Conservation (phyloP, 2,113 vertebrate genomes). For the Phalacrocorax aristotelis region DNA sequence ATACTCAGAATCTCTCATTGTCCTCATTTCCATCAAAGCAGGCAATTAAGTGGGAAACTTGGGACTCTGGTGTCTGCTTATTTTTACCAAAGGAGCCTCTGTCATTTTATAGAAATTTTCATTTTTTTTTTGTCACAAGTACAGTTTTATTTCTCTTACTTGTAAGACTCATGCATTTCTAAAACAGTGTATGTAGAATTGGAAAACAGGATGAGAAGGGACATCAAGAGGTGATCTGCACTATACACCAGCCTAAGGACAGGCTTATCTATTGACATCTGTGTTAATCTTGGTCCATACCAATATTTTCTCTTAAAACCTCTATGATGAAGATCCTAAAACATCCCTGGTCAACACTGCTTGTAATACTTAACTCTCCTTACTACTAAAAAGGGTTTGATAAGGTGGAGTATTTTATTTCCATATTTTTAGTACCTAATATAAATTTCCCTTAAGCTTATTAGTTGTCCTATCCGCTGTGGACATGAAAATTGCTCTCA, state of each 20-base stretch:
- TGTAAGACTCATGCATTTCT: not conserved
- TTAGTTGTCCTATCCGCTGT: not conserved
- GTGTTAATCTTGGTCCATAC: not conserved
- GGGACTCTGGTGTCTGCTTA: not conserved
- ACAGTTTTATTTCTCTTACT: not conserved
- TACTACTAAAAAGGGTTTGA: not conserved
- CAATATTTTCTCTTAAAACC: not conserved
- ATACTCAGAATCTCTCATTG: not conserved
- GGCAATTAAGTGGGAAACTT: not conserved
- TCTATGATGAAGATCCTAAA: not conserved
- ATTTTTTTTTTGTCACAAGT: not conserved
- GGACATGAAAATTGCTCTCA: not conserved
- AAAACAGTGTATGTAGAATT: fast-evolving
- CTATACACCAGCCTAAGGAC: not conserved
- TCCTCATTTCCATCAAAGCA: not conserved
- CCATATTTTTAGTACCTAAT: not conserved
- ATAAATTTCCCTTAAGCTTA: not conserved
- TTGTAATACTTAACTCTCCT: not conserved
- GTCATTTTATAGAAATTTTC: not conserved
- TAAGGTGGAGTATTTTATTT: not conserved
- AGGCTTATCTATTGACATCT: not conserved
- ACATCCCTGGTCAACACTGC: not conserved
- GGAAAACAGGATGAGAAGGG: not conserved
- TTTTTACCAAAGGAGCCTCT: not conserved
- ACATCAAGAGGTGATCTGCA: not conserved